Evolutionary conservation across 1,140 invertebrate species (phyloP), one percentile per base, ranked within the genome.

Genomic region (Drosophila burlai): DNA sequence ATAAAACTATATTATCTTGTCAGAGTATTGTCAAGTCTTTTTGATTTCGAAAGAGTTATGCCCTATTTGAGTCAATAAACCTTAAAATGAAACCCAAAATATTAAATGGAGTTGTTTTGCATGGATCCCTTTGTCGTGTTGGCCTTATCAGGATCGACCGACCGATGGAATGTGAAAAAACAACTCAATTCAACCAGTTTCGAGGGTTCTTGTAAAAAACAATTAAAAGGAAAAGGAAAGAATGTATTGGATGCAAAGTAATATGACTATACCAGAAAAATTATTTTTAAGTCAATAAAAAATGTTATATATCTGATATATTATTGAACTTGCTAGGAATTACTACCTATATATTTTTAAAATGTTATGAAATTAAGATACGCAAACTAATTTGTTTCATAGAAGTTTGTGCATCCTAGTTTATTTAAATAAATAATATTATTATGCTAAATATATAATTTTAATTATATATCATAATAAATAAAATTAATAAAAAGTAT

Each of bases 91-190:
- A 50, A 77, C 66, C 46, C 16, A 74, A 81, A 69, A 74, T 54
- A 74, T 63, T 66, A 78, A 85, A 85, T 85, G 68, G 68, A 85
- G 82, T 85, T 85, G 82, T 85, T 73, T 84, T 86, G 83, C 74
- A 81, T 86, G 81, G 69, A 52, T 86, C 68, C 82, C 77, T 67
- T 62, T 46, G 61, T 74, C 62, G 50, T 77, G 72, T 61, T 61
- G 58, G 43, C 47, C 42, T 77, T 80, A 80, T 80, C 77, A 54
- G 60, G 45, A 55, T 57, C 21, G 21, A 21, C 21, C 47, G 36
- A 31, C 38, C 61, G 31, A 65, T 40, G 50, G 54, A 50, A 69
- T 69, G 54, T 42, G n/a, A 24, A 46, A 15, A 55, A 57, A 62
- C 58, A 63, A 40, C 57, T 73, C 54, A 73, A 73, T 73, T 18